Conservation (phyloP, 2,888 invertebrate species). For the Eurois occulta region DNA sequence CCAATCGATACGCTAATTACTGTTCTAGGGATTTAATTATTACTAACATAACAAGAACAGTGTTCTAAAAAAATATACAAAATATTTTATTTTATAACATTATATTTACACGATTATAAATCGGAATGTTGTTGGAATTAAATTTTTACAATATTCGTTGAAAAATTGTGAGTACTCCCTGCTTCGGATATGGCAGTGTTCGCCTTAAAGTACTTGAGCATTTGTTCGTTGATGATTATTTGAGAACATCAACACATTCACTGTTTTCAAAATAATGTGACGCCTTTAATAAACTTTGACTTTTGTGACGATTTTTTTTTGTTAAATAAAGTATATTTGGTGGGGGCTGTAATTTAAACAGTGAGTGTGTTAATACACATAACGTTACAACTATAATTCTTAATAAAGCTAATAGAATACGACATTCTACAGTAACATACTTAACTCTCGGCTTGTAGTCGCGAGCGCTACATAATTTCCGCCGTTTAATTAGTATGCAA, state of each 20-base stretch:
- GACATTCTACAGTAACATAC: constrained; percentile 76
- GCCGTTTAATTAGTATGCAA: constrained; percentile 49
- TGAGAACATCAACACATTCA: constrained; percentile 89
- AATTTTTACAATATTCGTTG: constrained; percentile 67
- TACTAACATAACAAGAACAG: constrained; percentile 76
- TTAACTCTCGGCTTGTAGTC: constrained; percentile 64
- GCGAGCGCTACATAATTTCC: constrained; percentile 35
- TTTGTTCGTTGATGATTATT: constrained; percentile 82
- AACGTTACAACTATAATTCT: constrained; percentile 75
- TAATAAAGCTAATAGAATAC: constrained; percentile 87
- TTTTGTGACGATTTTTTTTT: constrained; percentile 74
- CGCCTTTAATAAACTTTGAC: constrained; percentile 63
- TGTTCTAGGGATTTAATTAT: constrained; percentile 65
- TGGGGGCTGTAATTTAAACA: constrained; percentile 87
- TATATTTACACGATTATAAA: constrained; percentile 82
- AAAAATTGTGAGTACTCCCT: constrained; percentile 73
- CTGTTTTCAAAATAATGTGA: constrained; percentile 79
- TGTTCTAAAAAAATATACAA: constrained; percentile 82
- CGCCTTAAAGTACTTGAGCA: constrained; percentile 89
- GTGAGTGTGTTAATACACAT: constrained; percentile 90
- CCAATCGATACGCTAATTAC: constrained; percentile 46
- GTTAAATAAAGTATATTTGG: constrained; percentile 81
- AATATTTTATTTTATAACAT: constrained; percentile 69
- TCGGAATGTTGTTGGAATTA: constrained; percentile 78
- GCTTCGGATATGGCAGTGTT: constrained; percentile 84